phyloP scores from a whole-genome alignment of 2,113 vertebrate genomes.

The Pampusana beccarii region DNA sequence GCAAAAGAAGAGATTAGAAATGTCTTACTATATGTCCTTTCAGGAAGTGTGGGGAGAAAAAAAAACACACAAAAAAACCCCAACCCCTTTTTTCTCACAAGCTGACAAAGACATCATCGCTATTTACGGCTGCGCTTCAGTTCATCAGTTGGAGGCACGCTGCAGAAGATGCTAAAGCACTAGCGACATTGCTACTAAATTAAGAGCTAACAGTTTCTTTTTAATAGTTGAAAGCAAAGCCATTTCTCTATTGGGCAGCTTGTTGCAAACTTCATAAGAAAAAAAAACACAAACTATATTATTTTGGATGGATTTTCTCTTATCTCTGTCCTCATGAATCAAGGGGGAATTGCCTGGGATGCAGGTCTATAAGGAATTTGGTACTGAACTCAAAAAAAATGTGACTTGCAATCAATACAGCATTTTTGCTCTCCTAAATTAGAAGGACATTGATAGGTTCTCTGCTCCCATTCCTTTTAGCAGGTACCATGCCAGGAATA shows the following conservation, averaged over 20 bases:
- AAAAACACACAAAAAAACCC: not conserved
- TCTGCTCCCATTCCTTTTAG: not conserved
- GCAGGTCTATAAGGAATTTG: not conserved
- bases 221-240: conserved; percentile 36
- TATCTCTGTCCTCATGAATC: not conserved
- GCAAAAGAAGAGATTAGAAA: not conserved
- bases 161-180: conserved; percentile 33
- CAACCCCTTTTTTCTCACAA: conserved; percentile 35
- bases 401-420: conserved; percentile 22
- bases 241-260: not conserved
- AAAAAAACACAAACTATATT: not conserved
- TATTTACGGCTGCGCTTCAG: conserved; percentile 61
- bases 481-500: not conserved
- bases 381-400: conserved; percentile 23
- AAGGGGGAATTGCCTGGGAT: not conserved
- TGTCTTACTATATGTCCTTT: not conserved
- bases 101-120: conserved; percentile 37
- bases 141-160: conserved; percentile 33
- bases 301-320: conserved; percentile 25
- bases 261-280: not conserved
- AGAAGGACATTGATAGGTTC: not conserved
- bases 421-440: conserved; percentile 24
- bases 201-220: conserved; percentile 28
- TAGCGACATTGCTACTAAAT: conserved; percentile 19
- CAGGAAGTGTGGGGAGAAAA: not conserved